phyloP scores from a whole-genome alignment of 2,888 invertebrate genomes.

The Phorcus lineatus region DNA sequence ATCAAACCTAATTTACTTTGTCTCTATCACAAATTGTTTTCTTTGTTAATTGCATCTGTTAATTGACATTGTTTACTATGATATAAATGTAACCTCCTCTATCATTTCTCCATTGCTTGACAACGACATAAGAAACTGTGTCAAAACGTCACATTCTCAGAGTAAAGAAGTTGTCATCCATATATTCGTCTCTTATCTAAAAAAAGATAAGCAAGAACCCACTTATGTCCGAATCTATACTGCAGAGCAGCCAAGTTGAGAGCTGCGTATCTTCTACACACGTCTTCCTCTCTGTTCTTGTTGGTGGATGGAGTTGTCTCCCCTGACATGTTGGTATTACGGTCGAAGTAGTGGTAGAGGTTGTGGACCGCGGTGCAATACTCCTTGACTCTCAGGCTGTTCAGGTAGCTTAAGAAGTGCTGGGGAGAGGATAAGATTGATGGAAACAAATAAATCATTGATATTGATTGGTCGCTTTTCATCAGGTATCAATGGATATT shows the following conservation, averaged over 20 bases:
- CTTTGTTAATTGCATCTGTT: too few relatives aligned
- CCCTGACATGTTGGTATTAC: slow-evolving; percentile 73
- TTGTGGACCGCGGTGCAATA: slow-evolving; percentile 89
- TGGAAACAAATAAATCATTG: neutral
- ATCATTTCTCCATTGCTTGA: too few relatives aligned
- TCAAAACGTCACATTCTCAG: too few relatives aligned
- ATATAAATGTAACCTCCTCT: too few relatives aligned
- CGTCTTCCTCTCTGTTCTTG: slow-evolving; percentile 69
- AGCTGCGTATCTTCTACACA: slow-evolving; percentile 86
- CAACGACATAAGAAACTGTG: too few relatives aligned
- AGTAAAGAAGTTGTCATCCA: too few relatives aligned
- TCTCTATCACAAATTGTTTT: too few relatives aligned
- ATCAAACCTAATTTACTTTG: too few relatives aligned
- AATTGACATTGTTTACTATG: too few relatives aligned
- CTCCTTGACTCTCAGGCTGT: slow-evolving; percentile 90
- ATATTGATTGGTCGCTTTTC: neutral
- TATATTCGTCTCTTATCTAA: too few relatives aligned
- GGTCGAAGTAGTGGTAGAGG: slow-evolving; percentile 88
- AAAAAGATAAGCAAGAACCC: too few relatives aligned
- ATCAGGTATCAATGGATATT: too few relatives aligned
- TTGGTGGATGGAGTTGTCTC: slow-evolving; percentile 40
- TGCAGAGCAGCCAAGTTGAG: slow-evolving; percentile 93
- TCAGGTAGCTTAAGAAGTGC: slow-evolving; percentile 94
- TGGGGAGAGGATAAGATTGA: slow-evolving; percentile 74
- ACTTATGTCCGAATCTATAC: slow-evolving; percentile 89